These are phyloP conservation scores for Archocentrus centrarchus DNA, from an alignment of 2,113 vertebrate species.

Conservation along the genomic window DNA sequence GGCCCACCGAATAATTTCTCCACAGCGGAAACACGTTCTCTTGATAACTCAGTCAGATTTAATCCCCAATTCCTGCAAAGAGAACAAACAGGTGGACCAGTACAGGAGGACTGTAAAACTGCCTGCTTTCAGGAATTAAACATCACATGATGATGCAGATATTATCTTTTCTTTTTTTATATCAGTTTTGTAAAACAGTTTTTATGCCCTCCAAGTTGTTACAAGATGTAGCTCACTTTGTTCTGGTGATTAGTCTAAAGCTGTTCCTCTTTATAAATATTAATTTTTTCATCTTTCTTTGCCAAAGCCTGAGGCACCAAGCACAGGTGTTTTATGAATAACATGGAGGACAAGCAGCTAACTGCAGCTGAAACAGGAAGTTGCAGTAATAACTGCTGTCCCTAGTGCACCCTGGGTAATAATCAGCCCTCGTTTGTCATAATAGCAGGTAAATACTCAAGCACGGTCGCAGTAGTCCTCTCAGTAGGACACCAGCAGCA, in stretches of 20 bases:
- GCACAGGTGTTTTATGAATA: conserved; percentile 75
- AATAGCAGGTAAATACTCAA: conserved; percentile 77
- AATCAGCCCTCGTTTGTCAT: conserved; percentile 78
- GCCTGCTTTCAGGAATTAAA: neutral
- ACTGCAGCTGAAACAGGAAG: conserved; percentile 70
- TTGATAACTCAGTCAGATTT: no score
- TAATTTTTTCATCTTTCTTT: conserved; percentile 58
- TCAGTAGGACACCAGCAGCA: conserved; percentile 54
- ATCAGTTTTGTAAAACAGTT: neutral
- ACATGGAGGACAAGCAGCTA: conserved; percentile 62
- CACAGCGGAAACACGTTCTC: no score
- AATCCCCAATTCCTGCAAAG: no score
- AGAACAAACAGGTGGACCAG: no score
- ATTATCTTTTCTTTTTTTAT: neutral
- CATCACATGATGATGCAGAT: neutral
- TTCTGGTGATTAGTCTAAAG: conserved; percentile 52
- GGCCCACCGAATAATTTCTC: no score
- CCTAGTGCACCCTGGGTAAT: conserved; percentile 78
- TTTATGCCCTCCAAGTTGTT: conserved; percentile 6
- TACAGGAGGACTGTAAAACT: no score
- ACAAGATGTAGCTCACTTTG: conserved; percentile 20
- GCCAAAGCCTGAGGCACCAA: conserved; percentile 62
- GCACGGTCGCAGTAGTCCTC: conserved; percentile 35
- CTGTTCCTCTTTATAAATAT: conserved; percentile 67
- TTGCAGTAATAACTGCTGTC: conserved; percentile 73